Conservation (phyloP, 2,113 vertebrate genomes). For the Forbesichthys agassizii region DNA sequence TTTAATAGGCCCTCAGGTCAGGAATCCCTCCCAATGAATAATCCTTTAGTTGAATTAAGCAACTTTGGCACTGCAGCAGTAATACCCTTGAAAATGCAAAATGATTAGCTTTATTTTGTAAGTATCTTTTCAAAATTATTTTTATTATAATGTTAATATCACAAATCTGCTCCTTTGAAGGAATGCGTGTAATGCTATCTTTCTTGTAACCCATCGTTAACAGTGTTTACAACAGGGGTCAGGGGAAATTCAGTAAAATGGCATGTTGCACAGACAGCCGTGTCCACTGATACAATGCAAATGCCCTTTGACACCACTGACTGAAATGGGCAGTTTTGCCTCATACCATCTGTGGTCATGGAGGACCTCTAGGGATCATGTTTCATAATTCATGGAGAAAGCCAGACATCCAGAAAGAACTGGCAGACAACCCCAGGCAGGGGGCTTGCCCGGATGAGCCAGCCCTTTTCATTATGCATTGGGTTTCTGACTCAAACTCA, state of each 20-base stretch:
- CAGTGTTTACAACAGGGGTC: slow-evolving; percentile 18
- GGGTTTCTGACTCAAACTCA: slow-evolving; percentile 32
- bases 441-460: slow-evolving; percentile 25
- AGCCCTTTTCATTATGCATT: slow-evolving; percentile 61
- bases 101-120: too few species aligned
- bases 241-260: slow-evolving; percentile 15
- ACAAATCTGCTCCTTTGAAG: slow-evolving; percentile 32
- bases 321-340: slow-evolving; percentile 46
- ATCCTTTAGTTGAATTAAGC: neutral
- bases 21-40: too few species aligned
- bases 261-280: slow-evolving; percentile 48
- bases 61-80: neutral
- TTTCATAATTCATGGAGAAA: slow-evolving; percentile 78
- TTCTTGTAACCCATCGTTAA: slow-evolving; percentile 48
- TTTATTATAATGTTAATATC: slow-evolving; percentile 17
- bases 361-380: slow-evolving; percentile 59
- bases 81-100: too few species aligned
- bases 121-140: too few species aligned
- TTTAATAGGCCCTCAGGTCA: too few species aligned
- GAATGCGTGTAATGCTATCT: slow-evolving; percentile 31
- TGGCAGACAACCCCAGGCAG: slow-evolving; percentile 42
- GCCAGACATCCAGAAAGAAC: slow-evolving; percentile 57
- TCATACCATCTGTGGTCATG: slow-evolving; percentile 53
- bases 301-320: slow-evolving; percentile 43
- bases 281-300: slow-evolving; percentile 44